Evolutionary conservation across 2,113 vertebrate genomes (phyloP), one percentile per base, ranked within the genome.

Genomic region (Melospiza georgiana): DNA sequence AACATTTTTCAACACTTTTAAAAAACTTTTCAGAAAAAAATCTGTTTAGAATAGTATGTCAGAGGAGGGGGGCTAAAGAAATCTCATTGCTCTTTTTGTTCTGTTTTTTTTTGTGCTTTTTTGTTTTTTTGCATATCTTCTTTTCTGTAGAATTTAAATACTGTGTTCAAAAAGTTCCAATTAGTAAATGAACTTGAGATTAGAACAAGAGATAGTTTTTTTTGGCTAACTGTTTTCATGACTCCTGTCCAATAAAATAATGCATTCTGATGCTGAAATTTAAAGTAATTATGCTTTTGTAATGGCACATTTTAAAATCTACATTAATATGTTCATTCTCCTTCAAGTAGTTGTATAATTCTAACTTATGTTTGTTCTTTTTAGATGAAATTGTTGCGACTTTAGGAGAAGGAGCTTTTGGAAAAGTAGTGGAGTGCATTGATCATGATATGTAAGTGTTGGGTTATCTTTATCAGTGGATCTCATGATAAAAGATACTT

Each of bases 321-420:
- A 97, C 94, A 82, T 97, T 98, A 96, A 97, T 97, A 89, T 93
- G 67, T 96, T 97, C 59, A 80, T 78, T 86, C 54, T 97, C 95
- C 62, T 93, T 94, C 84, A 93, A 93, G 68, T 97, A 80, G 41
- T 74, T 96, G 63, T 82, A 87, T 83, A 93, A 58, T 88, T 93
- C 65, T 91, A 68, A 96, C 95, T 97, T 97, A 44, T 3, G 61
- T 96, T 65, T 97, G 93, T 52, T 84, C 62, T 92, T 98, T 96
- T 97, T 99, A 99, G 99, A 99, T 99, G 99, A 99, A 98, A 99
- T 99, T 96, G 97, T 99, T 98, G 98, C 98, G 75, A 99, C 98
- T 97, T 98, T 99, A 97, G 99, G 99, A 97, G 99, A 99, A 98
- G 99, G 99, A 94, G 99, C 99, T 95, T 99, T 99, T 99, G 99